Evolutionary conservation across 2,113 vertebrate genomes (phyloP), one percentile per base, ranked within the genome.

Genomic region (Pitta sordida): DNA sequence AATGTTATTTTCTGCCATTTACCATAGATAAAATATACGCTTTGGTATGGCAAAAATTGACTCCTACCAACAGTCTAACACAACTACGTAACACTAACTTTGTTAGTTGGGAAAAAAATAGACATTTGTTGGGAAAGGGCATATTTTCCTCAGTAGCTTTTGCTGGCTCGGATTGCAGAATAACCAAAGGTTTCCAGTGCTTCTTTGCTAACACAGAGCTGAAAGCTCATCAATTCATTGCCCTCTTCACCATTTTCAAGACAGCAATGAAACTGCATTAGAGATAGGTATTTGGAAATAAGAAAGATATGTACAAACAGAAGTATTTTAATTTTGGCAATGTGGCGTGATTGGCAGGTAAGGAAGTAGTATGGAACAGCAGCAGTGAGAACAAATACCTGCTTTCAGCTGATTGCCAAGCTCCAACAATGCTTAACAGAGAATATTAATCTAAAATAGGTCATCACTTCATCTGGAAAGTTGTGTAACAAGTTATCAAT

Each of bases 401-500:
- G 71, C 70, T 89, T 53, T 24, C 32, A 87, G 62, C 27, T 86
- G 77, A 69, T 51, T 76, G 75, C 51, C 0, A 1, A 55, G 46
- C 55, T 86, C 63, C 48, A 68, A 63, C 55, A 69, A 43, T 0
- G 13, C 24, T 7, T 60, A 89, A 71, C 22, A 2, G 16, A 39
- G 78, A 58, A 87, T 73, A 83, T 62, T 30, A 62, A 68, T 55
- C 59, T 65, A 55, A 96, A 94, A 70, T 74, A 65, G 93, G 95
- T 90, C 88, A 96, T 77, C 3, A 1, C 52, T 93, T 85, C 88
- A 94, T 86, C 88, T 85, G 19, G 6, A 24, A n/a, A 53, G 41
- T 93, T 94, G 93, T 36, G 82, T 93, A 96, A 96, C 34, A 37
- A 86, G 53, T 88, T 80, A 95, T 53, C 93, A 90, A 46, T 85